Percentiles rank a stretch among this genome's conserved stretches.
phyloP scores from a whole-genome alignment of 2,888 invertebrate genomes.

The Antheraea yamamai region DNA sequence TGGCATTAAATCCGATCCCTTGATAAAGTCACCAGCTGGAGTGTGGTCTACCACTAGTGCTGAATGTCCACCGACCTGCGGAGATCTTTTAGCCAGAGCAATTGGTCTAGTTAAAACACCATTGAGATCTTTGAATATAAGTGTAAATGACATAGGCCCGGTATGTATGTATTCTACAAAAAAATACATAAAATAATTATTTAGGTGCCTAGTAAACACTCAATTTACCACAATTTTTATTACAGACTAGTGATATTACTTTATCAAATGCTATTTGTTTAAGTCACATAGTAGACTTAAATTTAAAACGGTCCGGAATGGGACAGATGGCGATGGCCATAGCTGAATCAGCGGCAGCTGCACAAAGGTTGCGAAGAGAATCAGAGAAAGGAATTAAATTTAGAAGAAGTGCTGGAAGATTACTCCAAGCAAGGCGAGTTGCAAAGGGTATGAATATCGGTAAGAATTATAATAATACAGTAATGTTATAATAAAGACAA shows the following conservation, averaged over 20 bases:
- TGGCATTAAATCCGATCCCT: slow-evolving; percentile 67
- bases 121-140: slow-evolving; percentile 69
- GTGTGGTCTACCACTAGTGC: slow-evolving; percentile 77
- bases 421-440: slow-evolving; percentile 71
- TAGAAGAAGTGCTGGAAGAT: slow-evolving; percentile 71
- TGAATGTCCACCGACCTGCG: slow-evolving; percentile 74
- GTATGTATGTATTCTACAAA: slow-evolving; percentile 46
- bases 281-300: slow-evolving; percentile 71
- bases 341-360: slow-evolving; percentile 73
- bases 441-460: slow-evolving; percentile 77
- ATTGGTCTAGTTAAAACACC: slow-evolving; percentile 77
- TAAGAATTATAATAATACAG: slow-evolving; percentile 28
- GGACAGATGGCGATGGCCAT: slow-evolving; percentile 66
- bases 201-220: neutral
- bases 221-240: slow-evolving; percentile 26
- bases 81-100: slow-evolving; percentile 73
- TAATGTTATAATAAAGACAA: neutral
- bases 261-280: slow-evolving; percentile 74
- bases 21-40: slow-evolving; percentile 68
- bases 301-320: slow-evolving; percentile 77
- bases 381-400: slow-evolving; percentile 74
- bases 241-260: slow-evolving; percentile 65
- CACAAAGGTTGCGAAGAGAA: slow-evolving; percentile 70
- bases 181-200: neutral
- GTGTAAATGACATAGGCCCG: slow-evolving; percentile 76